Evolutionary conservation across 1,140 invertebrate genomes (phyloP), one percentile per base, ranked within the genome.

Genomic region (Penaeus vannamei): DNA sequence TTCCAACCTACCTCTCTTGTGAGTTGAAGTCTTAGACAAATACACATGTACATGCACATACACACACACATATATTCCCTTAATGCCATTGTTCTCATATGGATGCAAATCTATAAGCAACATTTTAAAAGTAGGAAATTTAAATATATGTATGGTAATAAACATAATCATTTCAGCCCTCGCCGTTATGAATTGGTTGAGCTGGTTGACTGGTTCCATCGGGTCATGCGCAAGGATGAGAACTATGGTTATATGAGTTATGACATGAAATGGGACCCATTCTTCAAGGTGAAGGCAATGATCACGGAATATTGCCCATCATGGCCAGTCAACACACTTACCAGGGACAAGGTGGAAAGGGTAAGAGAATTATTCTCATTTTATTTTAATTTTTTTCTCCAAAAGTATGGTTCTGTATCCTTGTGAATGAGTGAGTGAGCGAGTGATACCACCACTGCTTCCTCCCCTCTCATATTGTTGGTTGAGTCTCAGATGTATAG

Each of bases 301-400:
- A 66, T 96, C 0, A 95, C 94, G 53, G 95, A 96, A 91, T 92
- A 93, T 14, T 84, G 96, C 0, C 93, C 94, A 0, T 94, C 94
- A n/a, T 95, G 94, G 91, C 96, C 97, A 1, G 92, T 95, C 26
- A 95, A 94, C 23, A 93, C 94, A 90, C 91, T 98, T 36, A 95
- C 95, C 91, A 95, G 95, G 94, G 97, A 98, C 92, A 95, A 95
- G 87, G 92, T 98, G 53, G 97, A 98, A 94, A 95, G 94, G 93
- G 96, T 97, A 94, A 92, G 93, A 84, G 72, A 20, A 7, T 61
- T 14, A 20, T 60, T 12, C 26, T 29, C 64, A 26, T n/a, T 2
- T 61, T 61, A n/a, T 42, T n/a, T 26, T 61, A 20, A 26, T n/a
- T 26, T 2, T 84, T 61, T 14, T 5, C n/a, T 84, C 19, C 32